Percentiles rank a stretch among this genome's conserved stretches.
These are phyloP conservation scores for Castor canadensis DNA, from an alignment of 2,113 vertebrate species.

Conservation along the genomic window DNA sequence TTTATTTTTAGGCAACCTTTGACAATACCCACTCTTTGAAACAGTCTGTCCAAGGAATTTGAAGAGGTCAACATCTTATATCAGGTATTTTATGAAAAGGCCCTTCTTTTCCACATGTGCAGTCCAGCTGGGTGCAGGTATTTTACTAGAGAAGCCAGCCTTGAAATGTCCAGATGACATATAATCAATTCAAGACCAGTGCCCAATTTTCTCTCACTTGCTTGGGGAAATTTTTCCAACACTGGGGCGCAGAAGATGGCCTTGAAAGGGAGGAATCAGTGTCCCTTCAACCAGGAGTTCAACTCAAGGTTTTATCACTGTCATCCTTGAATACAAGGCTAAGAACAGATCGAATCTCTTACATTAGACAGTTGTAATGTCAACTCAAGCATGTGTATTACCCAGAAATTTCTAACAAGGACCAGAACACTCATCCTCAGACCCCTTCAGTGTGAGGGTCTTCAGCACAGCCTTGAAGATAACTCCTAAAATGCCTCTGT, in stretches of 20 bases:
- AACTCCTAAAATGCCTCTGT: not conserved
- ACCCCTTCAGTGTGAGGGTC: not conserved
- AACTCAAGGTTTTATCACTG: not conserved
- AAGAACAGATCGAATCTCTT: not conserved
- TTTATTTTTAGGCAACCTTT: constrained; percentile 53
- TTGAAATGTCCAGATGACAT: not conserved
- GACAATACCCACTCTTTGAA: constrained; percentile 39
- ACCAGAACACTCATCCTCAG: not conserved
- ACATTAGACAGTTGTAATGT: not conserved
- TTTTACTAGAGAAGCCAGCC: constrained; percentile 23
- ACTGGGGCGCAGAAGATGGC: not conserved
- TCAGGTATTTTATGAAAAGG: not conserved
- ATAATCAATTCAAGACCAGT: constrained; percentile 59
- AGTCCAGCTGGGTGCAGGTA: constrained; percentile 36
- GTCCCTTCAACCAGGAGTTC: not conserved
- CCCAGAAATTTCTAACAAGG: not conserved
- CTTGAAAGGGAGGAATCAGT: not conserved
- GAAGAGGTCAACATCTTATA: constrained; percentile 17
- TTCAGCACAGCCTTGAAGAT: not conserved
- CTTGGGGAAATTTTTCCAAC: not conserved
- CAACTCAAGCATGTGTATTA: not conserved
- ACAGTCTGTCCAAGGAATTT: constrained; percentile 33
- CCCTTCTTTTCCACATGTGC: constrained; percentile 60
- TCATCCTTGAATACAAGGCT: not conserved
- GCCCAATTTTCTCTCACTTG: not conserved